Evolutionary conservation across 1,140 invertebrate species (phyloP).

Genomic region (Drosophila nigrodunni): DNA sequence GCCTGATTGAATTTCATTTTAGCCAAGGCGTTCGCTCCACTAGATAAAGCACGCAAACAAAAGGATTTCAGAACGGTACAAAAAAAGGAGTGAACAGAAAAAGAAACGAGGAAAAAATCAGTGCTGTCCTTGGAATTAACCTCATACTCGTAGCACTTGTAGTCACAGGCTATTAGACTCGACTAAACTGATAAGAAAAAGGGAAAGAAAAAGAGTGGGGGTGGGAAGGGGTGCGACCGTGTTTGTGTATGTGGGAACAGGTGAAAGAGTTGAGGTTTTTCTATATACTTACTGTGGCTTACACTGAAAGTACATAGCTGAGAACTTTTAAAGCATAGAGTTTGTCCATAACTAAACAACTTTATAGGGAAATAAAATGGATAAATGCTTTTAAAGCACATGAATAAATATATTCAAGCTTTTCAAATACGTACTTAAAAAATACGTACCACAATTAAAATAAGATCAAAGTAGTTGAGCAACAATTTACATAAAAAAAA

Average conservation of each 20-base stretch:
- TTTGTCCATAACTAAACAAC: not conserved
- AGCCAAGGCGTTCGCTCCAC: constrained; percentile 62
- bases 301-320: too few relatives aligned
- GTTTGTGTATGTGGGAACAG: not conserved
- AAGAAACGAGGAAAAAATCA: constrained; percentile 2
- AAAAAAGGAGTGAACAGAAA: not conserved
- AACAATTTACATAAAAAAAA: not conserved
- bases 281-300: too few relatives aligned
- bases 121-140: constrained; percentile 17
- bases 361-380: not conserved
- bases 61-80: constrained; percentile 21
- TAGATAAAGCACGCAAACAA: constrained; percentile 50
- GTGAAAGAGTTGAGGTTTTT: not conserved
- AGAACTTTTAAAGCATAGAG: not conserved
- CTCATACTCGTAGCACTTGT: not conserved
- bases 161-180: constrained; percentile 22
- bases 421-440: not conserved
- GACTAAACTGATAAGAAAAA: constrained; percentile 24
- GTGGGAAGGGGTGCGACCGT: not conserved
- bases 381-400: not conserved
- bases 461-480: not conserved
- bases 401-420: not conserved
- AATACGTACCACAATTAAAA: not conserved
- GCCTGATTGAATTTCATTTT: constrained; percentile 76
- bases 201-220: not conserved